phyloP scores from a whole-genome alignment of 1,140 invertebrate species.

The Choristoneura fumiferana region DNA sequence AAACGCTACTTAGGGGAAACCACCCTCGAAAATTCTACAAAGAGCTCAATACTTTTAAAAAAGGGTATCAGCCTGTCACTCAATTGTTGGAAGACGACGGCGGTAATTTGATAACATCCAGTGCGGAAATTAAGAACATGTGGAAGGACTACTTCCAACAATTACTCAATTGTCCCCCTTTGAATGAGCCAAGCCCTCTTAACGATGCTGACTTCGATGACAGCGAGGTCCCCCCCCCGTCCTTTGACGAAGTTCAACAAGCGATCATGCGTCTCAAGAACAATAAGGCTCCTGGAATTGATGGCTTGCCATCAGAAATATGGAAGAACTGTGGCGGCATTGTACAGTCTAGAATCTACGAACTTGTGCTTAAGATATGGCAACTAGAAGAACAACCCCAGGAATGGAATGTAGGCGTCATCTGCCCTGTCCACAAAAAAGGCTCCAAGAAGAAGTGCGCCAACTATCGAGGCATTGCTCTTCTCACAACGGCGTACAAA shows the following conservation, averaged over 20 bases:
- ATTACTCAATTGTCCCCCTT: background rate
- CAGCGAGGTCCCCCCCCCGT: background rate
- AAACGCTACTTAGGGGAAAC: background rate
- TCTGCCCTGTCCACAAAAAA: too few relatives aligned
- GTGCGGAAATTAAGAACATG: background rate
- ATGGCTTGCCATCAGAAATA: background rate
- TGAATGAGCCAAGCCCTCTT: background rate
- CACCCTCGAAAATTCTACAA: background rate
- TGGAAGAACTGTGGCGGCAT: background rate
- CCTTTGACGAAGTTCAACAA: background rate
- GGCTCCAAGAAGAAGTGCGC: too few relatives aligned
- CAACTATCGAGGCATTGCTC: too few relatives aligned
- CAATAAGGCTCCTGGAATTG: slow-evolving; percentile 8
- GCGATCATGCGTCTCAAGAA: slow-evolving; percentile 11
- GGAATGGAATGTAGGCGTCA: too few relatives aligned
- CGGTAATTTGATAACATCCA: background rate
- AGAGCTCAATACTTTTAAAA: background rate
- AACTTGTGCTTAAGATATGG: too few relatives aligned
- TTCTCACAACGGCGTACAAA: too few relatives aligned
- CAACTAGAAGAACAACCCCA: too few relatives aligned
- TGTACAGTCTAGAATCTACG: too few relatives aligned
- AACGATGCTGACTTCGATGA: background rate
- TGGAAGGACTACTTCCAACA: background rate
- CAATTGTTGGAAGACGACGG: background rate
- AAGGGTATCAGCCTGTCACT: background rate